Conservation (phyloP, 1,140 invertebrate genomes). For the Paracyclopina nana region DNA sequence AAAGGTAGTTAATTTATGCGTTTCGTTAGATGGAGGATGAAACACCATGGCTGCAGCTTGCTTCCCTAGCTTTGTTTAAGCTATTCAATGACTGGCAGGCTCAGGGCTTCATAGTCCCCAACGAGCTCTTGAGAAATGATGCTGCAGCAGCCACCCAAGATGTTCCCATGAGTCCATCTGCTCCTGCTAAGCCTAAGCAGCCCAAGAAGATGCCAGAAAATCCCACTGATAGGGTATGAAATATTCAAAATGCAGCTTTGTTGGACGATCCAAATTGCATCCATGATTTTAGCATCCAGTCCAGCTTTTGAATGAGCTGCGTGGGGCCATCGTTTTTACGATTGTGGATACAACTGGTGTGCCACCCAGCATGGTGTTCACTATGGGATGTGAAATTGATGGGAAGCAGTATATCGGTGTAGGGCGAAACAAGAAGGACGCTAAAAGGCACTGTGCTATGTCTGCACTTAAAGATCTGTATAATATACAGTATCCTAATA, state of each 20-base stretch:
- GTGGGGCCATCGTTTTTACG: neutral
- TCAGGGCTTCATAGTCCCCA: neutral
- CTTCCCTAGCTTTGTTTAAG: constrained; percentile 14
- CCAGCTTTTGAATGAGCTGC: constrained; percentile 6
- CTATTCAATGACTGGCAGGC: constrained; percentile 16
- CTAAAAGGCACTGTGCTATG: constrained; percentile 8
- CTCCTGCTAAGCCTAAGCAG: neutral
- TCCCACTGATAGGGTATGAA: neutral
- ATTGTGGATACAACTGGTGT: neutral
- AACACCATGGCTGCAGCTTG: constrained; percentile 13
- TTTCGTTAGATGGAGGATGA: constrained; percentile 6
- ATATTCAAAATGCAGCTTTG: neutral
- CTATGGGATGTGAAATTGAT: constrained; percentile 1
- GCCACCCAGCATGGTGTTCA: neutral
- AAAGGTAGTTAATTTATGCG: no score
- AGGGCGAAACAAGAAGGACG: constrained; percentile 13
- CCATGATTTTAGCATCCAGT: neutral
- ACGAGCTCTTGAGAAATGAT: neutral
- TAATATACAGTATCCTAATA: constrained; percentile 2
- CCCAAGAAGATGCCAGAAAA: neutral
- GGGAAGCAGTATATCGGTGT: neutral
- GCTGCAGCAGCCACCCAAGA: neutral
- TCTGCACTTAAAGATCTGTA: constrained; percentile 1
- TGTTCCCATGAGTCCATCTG: no score
- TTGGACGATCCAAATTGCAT: neutral